Evolutionary conservation across 2,888 invertebrate genomes (phyloP), one percentile per base, ranked within the genome.

Genomic region (Agonopterix alstromeriana): DNA sequence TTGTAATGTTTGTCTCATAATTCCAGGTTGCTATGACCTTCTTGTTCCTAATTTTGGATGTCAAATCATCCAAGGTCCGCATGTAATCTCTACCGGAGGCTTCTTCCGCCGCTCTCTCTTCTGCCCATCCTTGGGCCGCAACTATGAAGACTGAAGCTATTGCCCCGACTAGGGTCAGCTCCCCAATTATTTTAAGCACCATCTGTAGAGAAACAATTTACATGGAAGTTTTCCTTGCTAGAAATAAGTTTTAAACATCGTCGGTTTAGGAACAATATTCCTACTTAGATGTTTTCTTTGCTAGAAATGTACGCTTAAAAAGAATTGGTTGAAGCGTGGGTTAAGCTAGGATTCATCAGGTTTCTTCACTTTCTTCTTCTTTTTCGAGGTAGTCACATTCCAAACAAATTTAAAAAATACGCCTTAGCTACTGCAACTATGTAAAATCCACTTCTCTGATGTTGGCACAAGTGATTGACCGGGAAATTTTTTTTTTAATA

Each of bases 1-100:
- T 90, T 0, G 93, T 95, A 10, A 96, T 90, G 70, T 96, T 94
- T 0, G 93, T 92, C 35, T 91, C 91, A 66, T 95, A 95, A 8
- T 90, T 89, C 96, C 96, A 96, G 10, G 90, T 81, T 0, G 94
- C 93, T n/a, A 92, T 62, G 0, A 86, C 73, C 45, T 80, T 83
- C 49, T 86, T 84, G 61, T 94, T 93, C 48, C 74, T 88, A 47
- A 90, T 86, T 47, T 84, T 82, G 0, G 90, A 90, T 12, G 88
- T 81, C 48, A 91, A 79, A n/a, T 87, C 89, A 58, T 94, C 92
- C 3, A 93, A 65, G 9, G 90, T 82, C 49, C 89, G 71, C 67
- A 95, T 86, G 58, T 92, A 92, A 49, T 91, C 90, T 12, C 88
- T 77, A 0, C 92, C 94, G 1, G 89, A 84, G 0, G 85, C 82